Evolutionary conservation across 2,113 vertebrate genomes (phyloP).

Genomic region (Tichodroma muraria): DNA sequence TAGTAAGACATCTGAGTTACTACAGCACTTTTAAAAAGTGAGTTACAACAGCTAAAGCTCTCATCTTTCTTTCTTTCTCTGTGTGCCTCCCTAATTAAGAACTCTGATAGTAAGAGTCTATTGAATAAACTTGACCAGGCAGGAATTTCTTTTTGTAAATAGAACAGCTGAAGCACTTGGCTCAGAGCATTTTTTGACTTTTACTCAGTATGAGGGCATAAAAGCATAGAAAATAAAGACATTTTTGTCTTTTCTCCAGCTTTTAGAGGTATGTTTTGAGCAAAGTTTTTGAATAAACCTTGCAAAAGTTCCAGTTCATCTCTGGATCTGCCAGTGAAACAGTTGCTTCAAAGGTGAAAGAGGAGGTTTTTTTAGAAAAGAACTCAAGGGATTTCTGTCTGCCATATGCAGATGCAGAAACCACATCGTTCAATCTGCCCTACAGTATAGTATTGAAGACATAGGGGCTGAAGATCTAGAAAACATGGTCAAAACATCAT

Average conservation of each 20-base stretch:
- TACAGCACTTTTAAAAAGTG: not conserved
- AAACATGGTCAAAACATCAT: not conserved
- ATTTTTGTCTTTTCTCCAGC: not conserved
- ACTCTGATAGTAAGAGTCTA: not conserved
- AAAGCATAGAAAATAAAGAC: not conserved
- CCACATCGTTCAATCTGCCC: not conserved
- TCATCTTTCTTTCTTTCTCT: not conserved
- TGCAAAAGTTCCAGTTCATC: not conserved
- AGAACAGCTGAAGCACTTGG: not conserved
- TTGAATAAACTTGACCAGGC: not conserved
- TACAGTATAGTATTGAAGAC: not conserved
- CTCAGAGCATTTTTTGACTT: not conserved
- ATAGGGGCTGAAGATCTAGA: not conserved
- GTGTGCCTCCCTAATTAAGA: not conserved
- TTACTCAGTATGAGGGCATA: not conserved
- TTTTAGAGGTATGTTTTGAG: not conserved
- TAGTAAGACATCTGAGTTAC: not conserved
- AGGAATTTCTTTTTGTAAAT: not conserved
- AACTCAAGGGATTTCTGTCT: not conserved
- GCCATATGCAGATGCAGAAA: not conserved
- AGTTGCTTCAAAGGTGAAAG: not conserved
- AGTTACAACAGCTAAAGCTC: not conserved
- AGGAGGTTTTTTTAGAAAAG: not conserved
- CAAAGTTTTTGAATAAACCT: not conserved
- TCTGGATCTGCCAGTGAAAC: not conserved